A percentile compares a stretch with the other conserved stretches of the same genome.
Evolutionary conservation across 2,888 invertebrate genomes (phyloP).

Genomic region (Hofmannophila pseudospretella): DNA sequence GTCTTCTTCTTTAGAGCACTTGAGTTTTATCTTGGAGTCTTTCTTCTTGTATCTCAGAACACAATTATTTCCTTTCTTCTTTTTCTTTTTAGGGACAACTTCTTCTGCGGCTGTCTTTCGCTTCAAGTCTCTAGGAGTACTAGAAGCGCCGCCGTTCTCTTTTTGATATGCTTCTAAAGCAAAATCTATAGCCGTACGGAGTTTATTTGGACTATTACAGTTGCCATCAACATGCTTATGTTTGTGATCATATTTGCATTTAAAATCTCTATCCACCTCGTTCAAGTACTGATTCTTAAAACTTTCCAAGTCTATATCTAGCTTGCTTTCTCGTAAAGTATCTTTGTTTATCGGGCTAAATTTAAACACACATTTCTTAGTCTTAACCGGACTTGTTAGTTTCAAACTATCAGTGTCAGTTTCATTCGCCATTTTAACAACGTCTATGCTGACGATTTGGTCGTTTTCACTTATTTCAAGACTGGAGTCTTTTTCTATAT

Average conservation of each 20-base stretch:
- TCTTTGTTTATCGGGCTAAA: conserved; percentile 41
- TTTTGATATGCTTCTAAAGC: conserved; percentile 19
- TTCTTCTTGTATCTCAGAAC: conserved; percentile 12
- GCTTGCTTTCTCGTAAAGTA: conserved; percentile 21
- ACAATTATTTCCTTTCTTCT: background rate
- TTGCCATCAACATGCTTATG: conserved; percentile 8
- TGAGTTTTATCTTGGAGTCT: background rate
- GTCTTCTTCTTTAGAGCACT: conserved; percentile 1
- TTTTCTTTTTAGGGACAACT: background rate
- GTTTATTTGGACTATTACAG: conserved; percentile 1
- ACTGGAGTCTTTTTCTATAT: conserved; percentile 41
- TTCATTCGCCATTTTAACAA: conserved; percentile 29
- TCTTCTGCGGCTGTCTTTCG: background rate
- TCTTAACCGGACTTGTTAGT: conserved; percentile 18
- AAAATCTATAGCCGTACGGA: conserved; percentile 22
- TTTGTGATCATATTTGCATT: conserved; percentile 23
- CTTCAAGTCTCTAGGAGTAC: background rate
- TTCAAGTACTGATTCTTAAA: conserved; percentile 54
- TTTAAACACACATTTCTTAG: conserved; percentile 34
- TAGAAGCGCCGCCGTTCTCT: conserved; percentile 1
- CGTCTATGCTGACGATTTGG: conserved; percentile 39
- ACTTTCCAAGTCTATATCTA: conserved; percentile 48
- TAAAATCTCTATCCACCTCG: conserved; percentile 35
- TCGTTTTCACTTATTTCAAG: conserved; percentile 52
- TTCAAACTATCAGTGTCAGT: conserved; percentile 7